Base-by-base conservation (phyloP, 1,140 invertebrate genomes). In the Lycorma delicatula region DNA sequence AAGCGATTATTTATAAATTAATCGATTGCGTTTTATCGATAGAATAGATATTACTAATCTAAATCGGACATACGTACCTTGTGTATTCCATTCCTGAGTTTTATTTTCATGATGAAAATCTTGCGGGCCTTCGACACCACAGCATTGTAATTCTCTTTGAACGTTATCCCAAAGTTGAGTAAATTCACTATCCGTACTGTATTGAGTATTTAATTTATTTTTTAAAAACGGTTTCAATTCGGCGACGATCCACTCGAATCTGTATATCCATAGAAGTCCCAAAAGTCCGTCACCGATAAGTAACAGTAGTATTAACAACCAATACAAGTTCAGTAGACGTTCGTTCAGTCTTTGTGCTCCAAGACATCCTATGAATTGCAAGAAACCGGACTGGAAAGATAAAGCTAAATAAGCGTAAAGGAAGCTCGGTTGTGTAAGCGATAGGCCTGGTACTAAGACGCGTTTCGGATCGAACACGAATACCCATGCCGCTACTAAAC, bases 241-340 rank as follows among this genome's bases (percentile, higher is more conserved):
- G 31, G 81, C 74, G 62, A 83, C 80, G 54, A 92, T 83, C 56
- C 77, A 78, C 64, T 89, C 85, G 68, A 89, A 89, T 13, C 86
- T 75, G 70, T 90, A 87, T 55, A 90, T 81, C 89, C 89, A 93
- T 61, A 88, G 86, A n/a, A 90, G 79, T 13, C 90, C 90, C 27
- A 92, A 81, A 2, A 91, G 78, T 1, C 84, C 81, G 78, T 93
- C 90, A 23, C 89, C 89, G 63, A 89, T 83, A 5, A 92, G 77
- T 1, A 93, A 75, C 6, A 84, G 81, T 1, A 92, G 73, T 47
- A 93, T 72, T 2, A 91, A 74, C n/a, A 89, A 72, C 88, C 88
- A 92, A 67, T 92, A 93, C 56, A 83, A 81, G 74, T 91, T 88
- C 6, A 93, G 77, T 22, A 92, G 77, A 29, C 81, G 79, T 63